These are phyloP conservation scores for Drosophila sechellia DNA, from an alignment of 1,140 invertebrate species.

Conservation along the genomic window DNA sequence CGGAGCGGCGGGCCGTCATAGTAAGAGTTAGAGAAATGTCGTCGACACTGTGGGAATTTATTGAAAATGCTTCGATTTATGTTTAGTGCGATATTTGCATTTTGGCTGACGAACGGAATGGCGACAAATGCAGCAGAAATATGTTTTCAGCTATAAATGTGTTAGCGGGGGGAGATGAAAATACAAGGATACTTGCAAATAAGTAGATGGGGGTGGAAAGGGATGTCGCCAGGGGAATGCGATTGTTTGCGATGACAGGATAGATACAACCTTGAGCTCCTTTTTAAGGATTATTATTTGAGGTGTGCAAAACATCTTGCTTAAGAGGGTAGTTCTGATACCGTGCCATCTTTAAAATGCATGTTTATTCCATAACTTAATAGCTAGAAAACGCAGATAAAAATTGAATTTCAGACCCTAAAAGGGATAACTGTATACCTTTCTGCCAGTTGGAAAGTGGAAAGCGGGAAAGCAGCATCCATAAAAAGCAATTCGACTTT, in stretches of 20 bases:
- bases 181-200: not conserved
- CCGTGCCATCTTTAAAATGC: no score
- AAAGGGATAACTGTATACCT: not conserved
- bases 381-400: no score
- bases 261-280: constrained; percentile 46
- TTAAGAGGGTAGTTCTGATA: not conserved
- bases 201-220: constrained; percentile 7
- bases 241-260: constrained; percentile 22
- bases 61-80: constrained; percentile 79
- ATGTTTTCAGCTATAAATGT: constrained; percentile 36
- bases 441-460: not conserved
- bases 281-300: constrained; percentile 8
- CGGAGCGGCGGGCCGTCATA: not conserved
- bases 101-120: constrained; percentile 64
- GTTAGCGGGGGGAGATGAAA: not conserved
- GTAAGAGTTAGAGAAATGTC: constrained; percentile 3
- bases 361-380: no score
- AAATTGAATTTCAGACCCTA: no score
- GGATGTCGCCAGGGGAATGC: constrained; percentile 23
- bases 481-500: constrained; percentile 27
- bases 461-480: not conserved
- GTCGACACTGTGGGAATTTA: constrained; percentile 58
- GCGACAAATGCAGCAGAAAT: constrained; percentile 65
- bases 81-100: constrained; percentile 79
- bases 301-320: not conserved